phyloP scores from a whole-genome alignment of 1,140 invertebrate species.

The Latrodectus geometricus region DNA sequence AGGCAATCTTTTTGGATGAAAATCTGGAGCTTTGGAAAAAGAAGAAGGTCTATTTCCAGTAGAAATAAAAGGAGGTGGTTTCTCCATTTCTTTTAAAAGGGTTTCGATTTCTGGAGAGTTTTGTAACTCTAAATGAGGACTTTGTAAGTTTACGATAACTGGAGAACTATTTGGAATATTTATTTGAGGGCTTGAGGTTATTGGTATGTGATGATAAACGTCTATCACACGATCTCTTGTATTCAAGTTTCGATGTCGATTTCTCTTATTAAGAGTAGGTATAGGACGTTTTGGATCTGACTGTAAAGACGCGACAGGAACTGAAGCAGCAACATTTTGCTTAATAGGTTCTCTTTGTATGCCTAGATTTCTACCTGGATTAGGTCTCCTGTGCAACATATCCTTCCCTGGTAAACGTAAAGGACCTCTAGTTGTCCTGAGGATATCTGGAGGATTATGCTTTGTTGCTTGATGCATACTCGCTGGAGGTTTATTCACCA shows the following conservation, averaged over 20 bases:
- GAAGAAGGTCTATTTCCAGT: neutral
- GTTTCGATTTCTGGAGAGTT: neutral
- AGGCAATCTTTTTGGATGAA: neutral
- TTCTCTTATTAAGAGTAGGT: neutral
- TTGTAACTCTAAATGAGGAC: neutral
- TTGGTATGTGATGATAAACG: conserved; percentile 47
- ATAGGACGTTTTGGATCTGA: neutral
- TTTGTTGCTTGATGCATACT: neutral
- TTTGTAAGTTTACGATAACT: neutral
- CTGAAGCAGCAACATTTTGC: conserved; percentile 2
- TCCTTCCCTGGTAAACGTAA: neutral
- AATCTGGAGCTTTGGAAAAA: neutral
- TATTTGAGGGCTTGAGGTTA: neutral
- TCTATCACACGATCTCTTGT: conserved; percentile 23
- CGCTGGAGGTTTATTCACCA: neutral
- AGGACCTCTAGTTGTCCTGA: conserved; percentile 15
- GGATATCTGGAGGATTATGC: neutral
- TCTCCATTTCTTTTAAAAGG: conserved; percentile 3
- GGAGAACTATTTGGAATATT: too few relatives aligned
- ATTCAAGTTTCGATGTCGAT: neutral
- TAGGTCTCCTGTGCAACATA: neutral
- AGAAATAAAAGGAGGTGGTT: neutral
- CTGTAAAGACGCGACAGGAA: neutral
- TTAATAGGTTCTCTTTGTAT: neutral
- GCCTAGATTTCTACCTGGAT: neutral